Evolutionary conservation across 2,797 vertebrate species (phyloP), one percentile per base, ranked within the genome.

Genomic region (Salarias fasciatus): DNA sequence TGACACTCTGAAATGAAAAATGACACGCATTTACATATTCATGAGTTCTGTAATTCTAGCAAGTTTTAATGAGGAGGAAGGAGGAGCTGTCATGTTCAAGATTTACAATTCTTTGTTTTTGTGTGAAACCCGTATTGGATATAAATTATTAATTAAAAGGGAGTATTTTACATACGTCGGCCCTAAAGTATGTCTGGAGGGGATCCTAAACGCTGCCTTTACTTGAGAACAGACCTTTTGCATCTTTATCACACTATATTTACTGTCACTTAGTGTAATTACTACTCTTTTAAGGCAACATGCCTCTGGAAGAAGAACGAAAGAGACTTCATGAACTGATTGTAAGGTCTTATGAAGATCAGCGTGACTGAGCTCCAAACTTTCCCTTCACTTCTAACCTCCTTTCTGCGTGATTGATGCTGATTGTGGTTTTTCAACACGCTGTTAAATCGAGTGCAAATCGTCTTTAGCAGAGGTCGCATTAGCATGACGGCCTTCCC

Each of bases 401-500:
- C 57, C 58, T 61, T 85, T 57, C n/a, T 3, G 14, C 69, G 74
- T 87, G 87, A 90, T 71, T 85, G 84, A 89, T 73, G 81, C 77
- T 53, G 69, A 82, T 76, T 73, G 82, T 70, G 66, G 66, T 69
- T 78, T 69, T 78, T 83, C 72, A 84, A 89, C 76, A 82, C 13
- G 60, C 72, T 72, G 80, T 84, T 90, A 88, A 89, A 89, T 86
- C 59, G 59, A 86, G 78, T 80, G 75, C 63, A 71, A 88, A 88
- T 86, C 46, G 58, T 85, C 75, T 85, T 86, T 75, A 79, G 68
- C 70, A 53, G 72, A 83, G 77, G 83, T 82, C 1, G 40, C 74
- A 90, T 91, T 89, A 89, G 83, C 87, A 89, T 85, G 79, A 84
- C 77, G 80, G 66, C 71, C 72, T 82, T 80, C 74, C 80, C 69